Conservation (phyloP, 2,113 vertebrate genomes). For the Campylomormyrus tamandua region DNA sequence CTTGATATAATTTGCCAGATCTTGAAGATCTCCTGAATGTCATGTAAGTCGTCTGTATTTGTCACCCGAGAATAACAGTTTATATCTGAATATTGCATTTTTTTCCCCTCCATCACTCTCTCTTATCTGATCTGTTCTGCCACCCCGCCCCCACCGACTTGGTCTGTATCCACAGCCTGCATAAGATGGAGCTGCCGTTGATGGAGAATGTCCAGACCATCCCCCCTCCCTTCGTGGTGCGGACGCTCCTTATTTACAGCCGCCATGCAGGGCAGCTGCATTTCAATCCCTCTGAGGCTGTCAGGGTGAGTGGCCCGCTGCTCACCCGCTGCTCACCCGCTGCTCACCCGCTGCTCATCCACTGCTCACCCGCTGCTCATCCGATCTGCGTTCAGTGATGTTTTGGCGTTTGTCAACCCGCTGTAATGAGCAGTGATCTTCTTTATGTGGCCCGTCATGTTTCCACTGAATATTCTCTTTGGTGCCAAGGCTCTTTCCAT, state of each 20-base stretch:
- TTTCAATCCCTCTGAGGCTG: slow-evolving; percentile 70
- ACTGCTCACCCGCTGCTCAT: background rate
- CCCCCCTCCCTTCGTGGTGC: slow-evolving; percentile 81
- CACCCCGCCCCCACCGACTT: background rate
- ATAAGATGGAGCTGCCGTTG: slow-evolving; percentile 83
- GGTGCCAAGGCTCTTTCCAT: background rate
- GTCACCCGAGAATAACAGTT: background rate
- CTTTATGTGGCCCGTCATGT: background rate
- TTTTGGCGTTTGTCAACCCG: too few species aligned
- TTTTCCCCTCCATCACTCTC: background rate
- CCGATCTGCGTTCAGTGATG: background rate
- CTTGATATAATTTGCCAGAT: slow-evolving; percentile 57
- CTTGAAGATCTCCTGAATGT: slow-evolving; percentile 89
- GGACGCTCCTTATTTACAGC: slow-evolving; percentile 81
- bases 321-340: background rate
- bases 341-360: background rate
- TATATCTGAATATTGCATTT: background rate
- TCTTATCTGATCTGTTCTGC: background rate
- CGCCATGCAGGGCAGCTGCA: slow-evolving; percentile 74
- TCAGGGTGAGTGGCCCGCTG: slow-evolving; percentile 61
- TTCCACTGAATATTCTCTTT: background rate
- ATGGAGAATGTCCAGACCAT: slow-evolving; percentile 86
- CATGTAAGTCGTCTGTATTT: slow-evolving; percentile 69
- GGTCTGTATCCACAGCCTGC: slow-evolving; percentile 58
- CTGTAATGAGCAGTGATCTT: background rate